Evolutionary conservation across 2,797 vertebrate species (phyloP).

Genomic region (Amniataba percoides): DNA sequence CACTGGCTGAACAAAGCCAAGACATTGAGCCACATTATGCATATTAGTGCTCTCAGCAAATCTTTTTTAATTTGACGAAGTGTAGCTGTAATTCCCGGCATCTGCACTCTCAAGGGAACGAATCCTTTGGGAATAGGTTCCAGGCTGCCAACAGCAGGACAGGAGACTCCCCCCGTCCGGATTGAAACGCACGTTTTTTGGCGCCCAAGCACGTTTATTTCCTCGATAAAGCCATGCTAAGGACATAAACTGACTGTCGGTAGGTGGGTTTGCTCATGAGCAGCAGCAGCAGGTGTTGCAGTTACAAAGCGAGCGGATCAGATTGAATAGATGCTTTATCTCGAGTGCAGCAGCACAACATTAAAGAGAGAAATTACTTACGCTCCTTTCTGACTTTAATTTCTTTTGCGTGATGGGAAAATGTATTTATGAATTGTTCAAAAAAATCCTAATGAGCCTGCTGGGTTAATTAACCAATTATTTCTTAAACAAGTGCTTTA

Average conservation of each 20-base stretch:
- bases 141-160: constrained; percentile 26
- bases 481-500: neutral
- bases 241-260: constrained; percentile 8
- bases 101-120: constrained; percentile 31
- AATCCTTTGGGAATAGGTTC: constrained; percentile 25
- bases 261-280: constrained; percentile 4
- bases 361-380: neutral
- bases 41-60: constrained; percentile 22
- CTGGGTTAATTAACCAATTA: neutral
- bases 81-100: constrained; percentile 31
- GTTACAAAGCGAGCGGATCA: constrained; percentile 8
- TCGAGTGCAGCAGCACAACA: neutral
- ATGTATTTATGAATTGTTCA: neutral
- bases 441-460: constrained; percentile 2
- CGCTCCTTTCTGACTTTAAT: neutral
- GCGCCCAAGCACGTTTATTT: neutral
- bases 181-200: neutral
- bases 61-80: constrained; percentile 52
- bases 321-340: neutral
- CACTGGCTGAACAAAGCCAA: constrained; percentile 32
- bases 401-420: too few species aligned
- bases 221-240: neutral
- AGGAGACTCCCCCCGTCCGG: constrained; percentile 7
- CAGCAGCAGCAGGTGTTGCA: constrained; percentile 10
- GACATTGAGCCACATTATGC: constrained; percentile 21